phyloP scores from a whole-genome alignment of 2,113 vertebrate species.

The Mormyrus iriodes region DNA sequence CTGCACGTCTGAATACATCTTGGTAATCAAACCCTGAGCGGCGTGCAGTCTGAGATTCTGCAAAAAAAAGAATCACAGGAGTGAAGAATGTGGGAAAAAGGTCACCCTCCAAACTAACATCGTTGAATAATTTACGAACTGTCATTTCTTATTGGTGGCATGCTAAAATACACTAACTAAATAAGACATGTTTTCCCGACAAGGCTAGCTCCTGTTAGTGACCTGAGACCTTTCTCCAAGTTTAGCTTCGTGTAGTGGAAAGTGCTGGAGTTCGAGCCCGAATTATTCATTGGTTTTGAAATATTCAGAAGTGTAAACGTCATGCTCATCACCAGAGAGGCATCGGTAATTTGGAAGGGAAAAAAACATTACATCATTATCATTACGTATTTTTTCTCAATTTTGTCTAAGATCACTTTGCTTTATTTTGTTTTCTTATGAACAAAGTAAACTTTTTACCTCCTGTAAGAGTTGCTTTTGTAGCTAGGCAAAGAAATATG shows the following conservation, averaged over 20 bases:
- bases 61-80: background rate
- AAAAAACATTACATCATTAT: background rate
- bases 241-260: background rate
- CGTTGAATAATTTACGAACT: background rate
- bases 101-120: background rate
- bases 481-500: background rate
- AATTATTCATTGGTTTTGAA: conserved; percentile 9
- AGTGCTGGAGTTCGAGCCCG: background rate
- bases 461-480: background rate
- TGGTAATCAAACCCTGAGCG: background rate
- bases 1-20: background rate
- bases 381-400: background rate
- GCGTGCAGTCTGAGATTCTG: background rate
- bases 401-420: background rate
- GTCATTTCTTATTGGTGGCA: background rate
- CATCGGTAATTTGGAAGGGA: background rate
- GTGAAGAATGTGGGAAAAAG: background rate
- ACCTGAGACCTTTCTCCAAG: background rate
- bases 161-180: background rate
- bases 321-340: background rate
- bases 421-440: background rate
- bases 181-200: background rate
- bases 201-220: background rate
- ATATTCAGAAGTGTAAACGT: background rate
- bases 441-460: background rate